Percentiles rank a stretch among this genome's conserved stretches.
These are phyloP conservation scores for Serinus canaria DNA, from an alignment of 2,113 vertebrate genomes.

Conservation along the genomic window DNA sequence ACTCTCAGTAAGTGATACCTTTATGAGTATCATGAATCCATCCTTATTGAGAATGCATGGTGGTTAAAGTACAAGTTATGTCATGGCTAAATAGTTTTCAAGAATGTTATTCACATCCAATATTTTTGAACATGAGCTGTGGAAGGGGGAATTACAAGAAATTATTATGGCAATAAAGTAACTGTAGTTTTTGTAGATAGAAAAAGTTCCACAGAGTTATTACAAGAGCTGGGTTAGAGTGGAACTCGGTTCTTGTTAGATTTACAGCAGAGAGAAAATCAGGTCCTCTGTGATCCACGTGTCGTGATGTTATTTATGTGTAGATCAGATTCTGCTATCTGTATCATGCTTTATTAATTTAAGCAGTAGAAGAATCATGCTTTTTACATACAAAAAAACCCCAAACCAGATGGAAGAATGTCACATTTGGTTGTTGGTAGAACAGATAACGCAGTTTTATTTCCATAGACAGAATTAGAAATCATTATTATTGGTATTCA, in stretches of 20 bases:
- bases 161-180: background rate
- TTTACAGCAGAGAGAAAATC: background rate
- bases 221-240: background rate
- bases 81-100: background rate
- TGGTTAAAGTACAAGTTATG: background rate
- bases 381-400: background rate
- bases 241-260: background rate
- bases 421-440: background rate
- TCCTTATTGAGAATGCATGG: background rate
- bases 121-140: background rate
- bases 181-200: background rate
- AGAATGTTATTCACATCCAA: background rate
- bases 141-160: background rate
- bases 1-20: background rate
- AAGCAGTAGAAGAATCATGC: background rate
- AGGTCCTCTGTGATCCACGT: background rate
- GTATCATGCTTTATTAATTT: background rate
- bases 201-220: background rate
- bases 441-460: background rate
- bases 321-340: background rate
- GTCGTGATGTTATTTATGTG: background rate
- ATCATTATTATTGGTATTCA: background rate
- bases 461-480: background rate
- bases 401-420: background rate
- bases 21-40: background rate